Percentiles rank a stretch among this genome's conserved stretches.
phyloP scores from a whole-genome alignment of 2,797 vertebrate species.

The Agapornis canus region DNA sequence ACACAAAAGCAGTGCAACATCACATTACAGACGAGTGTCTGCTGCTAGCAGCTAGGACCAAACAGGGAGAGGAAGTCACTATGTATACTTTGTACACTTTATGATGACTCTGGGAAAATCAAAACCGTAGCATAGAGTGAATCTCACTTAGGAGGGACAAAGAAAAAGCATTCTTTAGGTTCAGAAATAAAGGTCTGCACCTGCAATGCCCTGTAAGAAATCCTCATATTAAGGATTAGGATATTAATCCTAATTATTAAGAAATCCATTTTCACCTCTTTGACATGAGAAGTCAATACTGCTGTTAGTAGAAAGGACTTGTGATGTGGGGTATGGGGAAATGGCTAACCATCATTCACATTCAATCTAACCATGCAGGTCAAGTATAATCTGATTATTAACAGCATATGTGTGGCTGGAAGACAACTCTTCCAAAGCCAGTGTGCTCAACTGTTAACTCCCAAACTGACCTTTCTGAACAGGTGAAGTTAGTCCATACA shows the following conservation, averaged over 20 bases:
- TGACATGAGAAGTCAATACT: background rate
- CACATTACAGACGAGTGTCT: background rate
- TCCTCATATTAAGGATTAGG: background rate
- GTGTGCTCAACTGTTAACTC: background rate
- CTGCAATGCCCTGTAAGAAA: background rate
- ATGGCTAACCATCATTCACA: background rate
- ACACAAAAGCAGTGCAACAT: background rate
- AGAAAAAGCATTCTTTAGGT: background rate
- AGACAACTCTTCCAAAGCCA: background rate
- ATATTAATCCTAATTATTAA: no score
- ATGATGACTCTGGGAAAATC: background rate
- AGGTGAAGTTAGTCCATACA: background rate
- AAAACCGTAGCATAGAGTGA: accelerated
- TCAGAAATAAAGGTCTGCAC: background rate
- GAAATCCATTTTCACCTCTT: background rate
- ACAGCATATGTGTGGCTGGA: accelerated
- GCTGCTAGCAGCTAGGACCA: background rate
- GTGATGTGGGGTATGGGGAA: background rate
- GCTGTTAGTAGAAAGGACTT: background rate
- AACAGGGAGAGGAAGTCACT: background rate
- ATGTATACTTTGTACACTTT: background rate
- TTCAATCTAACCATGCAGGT: background rate
- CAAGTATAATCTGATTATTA: background rate
- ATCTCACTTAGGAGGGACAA: background rate
- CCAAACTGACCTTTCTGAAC: background rate